Evolutionary conservation across 2,797 vertebrate species (phyloP), one percentile per base, ranked within the genome.

Genomic region (Momotus momota): DNA sequence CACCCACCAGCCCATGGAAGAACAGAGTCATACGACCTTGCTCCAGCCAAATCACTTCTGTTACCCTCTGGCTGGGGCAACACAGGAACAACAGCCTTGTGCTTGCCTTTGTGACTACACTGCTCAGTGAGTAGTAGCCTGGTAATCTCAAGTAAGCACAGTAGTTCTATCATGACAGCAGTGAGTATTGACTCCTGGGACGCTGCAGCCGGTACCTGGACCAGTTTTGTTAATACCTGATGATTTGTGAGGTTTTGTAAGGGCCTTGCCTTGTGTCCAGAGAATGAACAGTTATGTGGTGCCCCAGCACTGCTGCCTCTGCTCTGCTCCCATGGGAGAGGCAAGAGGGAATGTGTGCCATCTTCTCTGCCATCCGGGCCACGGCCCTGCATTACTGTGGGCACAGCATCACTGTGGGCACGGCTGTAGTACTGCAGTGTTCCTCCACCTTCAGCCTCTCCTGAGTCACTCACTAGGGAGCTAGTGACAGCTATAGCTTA

Each of bases 391-490:
- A 41, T 22, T 23, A 23, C 49, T 6, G 38, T 10, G 52, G 46
- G 23, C 66, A 52, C 31, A 33, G 21, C 43, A 33, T 15, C 26
- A 22, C 54, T 6, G 38, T 14, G 61, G 49, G 18, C 67, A 49
- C 0, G 1, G 38, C 35, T 33, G 18, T 22, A 29, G 41, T 65
- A 45, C 6, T 46, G 35, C 10, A 41, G 25, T 0, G 1, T 45
- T 10, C 17, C 57, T 33, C 35, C 38, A 33, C 26, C 17, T 31
- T 58, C 21, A 79, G 55, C 31, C 45, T 64, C 45, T 64, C 14
- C 55, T 54, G 55, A 0, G 18, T 18, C 46, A 67, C 20, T 75
- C n/a, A 23, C n/a, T 31, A 23, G 35, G 8, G 43, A 67, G 21
- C 25, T 29, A 72, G 45, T 15, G 22, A 69, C 26, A 64, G 43